A percentile compares a stretch with the other conserved stretches of the same genome.
Evolutionary conservation across 2,113 vertebrate genomes (phyloP).

Genomic region (Mobula hypostoma): DNA sequence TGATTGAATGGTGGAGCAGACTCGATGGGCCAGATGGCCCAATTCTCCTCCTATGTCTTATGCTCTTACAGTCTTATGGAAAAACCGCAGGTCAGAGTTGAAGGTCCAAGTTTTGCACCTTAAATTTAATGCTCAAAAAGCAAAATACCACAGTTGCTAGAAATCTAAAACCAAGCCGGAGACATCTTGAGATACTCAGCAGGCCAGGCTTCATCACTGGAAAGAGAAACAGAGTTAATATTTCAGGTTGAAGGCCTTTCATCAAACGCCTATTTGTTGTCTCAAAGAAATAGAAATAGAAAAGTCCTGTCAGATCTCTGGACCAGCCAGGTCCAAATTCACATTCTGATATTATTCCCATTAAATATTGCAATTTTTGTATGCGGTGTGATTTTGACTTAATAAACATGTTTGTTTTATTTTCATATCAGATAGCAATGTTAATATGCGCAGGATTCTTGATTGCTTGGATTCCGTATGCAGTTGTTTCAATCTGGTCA

Average conservation of each 20-base stretch:
- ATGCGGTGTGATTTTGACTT: background rate
- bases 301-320: background rate
- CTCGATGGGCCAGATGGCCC: too few species aligned
- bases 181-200: too few species aligned
- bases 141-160: too few species aligned
- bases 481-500: constrained; percentile 82
- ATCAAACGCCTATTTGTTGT: background rate
- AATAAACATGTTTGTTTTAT: constrained; percentile 32
- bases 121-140: background rate
- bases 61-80: too few species aligned
- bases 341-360: background rate
- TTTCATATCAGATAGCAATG: constrained; percentile 76
- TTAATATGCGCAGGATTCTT: constrained; percentile 91
- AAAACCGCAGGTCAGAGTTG: background rate
- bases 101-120: too few species aligned
- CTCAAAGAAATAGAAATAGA: too few species aligned
- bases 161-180: too few species aligned
- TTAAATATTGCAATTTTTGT: background rate
- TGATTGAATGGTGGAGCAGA: too few species aligned
- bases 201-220: too few species aligned
- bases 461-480: constrained; percentile 89
- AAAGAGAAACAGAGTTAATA: too few species aligned
- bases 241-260: too few species aligned
- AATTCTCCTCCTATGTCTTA: too few species aligned
- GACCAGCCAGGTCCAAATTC: background rate